phyloP scores from a whole-genome alignment of 2,888 invertebrate genomes.

The Drosophila pullipes region DNA sequence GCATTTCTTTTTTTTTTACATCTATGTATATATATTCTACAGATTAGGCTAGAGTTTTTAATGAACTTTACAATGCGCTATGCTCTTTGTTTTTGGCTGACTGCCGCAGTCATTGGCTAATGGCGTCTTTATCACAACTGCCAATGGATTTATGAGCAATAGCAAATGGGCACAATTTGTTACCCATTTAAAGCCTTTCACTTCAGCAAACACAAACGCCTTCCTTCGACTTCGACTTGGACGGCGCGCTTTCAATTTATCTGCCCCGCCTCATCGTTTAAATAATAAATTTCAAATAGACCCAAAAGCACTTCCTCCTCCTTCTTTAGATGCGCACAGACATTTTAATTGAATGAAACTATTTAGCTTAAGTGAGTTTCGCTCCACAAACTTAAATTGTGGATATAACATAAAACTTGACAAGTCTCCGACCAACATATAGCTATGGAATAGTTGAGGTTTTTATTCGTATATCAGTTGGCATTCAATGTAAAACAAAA shows the following conservation, averaged over 20 bases:
- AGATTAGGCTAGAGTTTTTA: constrained; percentile 12
- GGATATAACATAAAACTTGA: background rate
- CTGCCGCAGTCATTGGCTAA: constrained; percentile 31
- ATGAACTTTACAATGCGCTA: constrained; percentile 14
- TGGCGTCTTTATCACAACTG: constrained; percentile 57
- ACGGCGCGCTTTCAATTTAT: constrained; percentile 27
- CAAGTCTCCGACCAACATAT: background rate
- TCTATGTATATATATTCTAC: constrained; percentile 10
- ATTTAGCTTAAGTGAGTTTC: constrained; percentile 6
- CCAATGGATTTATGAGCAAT: constrained; percentile 54
- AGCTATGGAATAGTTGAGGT: background rate
- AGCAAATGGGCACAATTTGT: constrained; percentile 39
- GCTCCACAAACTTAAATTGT: background rate
- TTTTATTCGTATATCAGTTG: background rate
- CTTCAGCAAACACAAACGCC: constrained; percentile 19
- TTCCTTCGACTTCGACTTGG: constrained; percentile 2
- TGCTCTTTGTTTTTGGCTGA: constrained; percentile 12
- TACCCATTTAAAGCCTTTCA: constrained; percentile 43
- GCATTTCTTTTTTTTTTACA: constrained; percentile 32
- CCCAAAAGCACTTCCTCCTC: constrained; percentile 3
- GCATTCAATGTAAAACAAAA: background rate
- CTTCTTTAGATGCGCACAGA: background rate
- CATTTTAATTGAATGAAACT: constrained; percentile 37
- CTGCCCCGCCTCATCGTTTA: constrained; percentile 34
- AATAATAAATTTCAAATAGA: constrained; percentile 39